Evolutionary conservation across 64 coral and sea anemone genomes (phyloP).

Genomic region (Astreopora myriophthalma): DNA sequence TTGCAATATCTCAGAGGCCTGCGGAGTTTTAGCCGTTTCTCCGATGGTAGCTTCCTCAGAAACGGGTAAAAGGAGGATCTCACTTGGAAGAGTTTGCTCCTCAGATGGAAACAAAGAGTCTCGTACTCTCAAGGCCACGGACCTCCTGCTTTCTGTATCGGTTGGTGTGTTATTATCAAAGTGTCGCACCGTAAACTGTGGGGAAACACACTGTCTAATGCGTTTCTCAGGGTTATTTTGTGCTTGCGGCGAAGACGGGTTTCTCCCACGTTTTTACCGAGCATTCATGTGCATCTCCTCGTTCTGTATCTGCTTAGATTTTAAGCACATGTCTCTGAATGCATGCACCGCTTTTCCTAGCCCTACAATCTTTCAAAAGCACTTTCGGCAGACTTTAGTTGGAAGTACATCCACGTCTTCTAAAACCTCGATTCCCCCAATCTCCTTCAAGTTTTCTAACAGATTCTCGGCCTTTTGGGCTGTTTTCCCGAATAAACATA

Average conservation of each 20-base stretch:
- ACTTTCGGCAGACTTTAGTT: conserved; percentile 45
- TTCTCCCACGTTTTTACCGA: too few relatives aligned
- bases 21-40: neutral
- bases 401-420: conserved; percentile 5
- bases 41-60: neutral
- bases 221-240: too few relatives aligned
- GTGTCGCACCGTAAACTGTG: too few relatives aligned
- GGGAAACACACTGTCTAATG: too few relatives aligned
- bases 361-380: conserved; percentile 13
- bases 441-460: conserved; percentile 1
- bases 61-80: conserved; percentile 2
- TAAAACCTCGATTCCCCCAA: conserved; percentile 12
- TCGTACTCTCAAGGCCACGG: neutral
- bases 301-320: conserved; percentile 22
- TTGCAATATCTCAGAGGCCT: neutral
- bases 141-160: too few relatives aligned
- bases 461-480: conserved; percentile 5
- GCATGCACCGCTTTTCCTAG: neutral
- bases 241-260: too few relatives aligned
- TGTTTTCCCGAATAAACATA: neutral
- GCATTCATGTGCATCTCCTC: neutral
- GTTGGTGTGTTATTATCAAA: too few relatives aligned
- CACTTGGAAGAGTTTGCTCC: neutral
- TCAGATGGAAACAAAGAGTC: conserved; percentile 12
- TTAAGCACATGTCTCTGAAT: conserved; percentile 13